Conservation (phyloP, 2,888 invertebrate species). For the Amphimallon solstitiale region DNA sequence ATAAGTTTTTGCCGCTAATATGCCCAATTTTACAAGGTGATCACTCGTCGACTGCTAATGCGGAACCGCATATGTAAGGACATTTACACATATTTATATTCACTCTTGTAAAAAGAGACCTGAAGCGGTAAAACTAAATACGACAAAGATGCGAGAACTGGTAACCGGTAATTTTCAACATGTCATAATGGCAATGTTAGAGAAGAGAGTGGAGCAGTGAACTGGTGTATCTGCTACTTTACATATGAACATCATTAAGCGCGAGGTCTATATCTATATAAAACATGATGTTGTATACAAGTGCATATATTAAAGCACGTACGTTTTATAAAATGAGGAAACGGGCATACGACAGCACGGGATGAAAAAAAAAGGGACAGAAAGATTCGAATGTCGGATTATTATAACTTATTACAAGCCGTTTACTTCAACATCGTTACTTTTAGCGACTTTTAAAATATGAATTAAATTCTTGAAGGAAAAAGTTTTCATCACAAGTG, state of each 20-base stretch:
- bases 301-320: conserved; percentile 31
- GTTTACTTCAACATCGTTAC: conserved; percentile 34
- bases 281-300: conserved; percentile 29
- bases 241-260: conserved; percentile 35
- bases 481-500: not conserved
- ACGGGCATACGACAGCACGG: no score
- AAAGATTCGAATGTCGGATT: conserved; percentile 24
- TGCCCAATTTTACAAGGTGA: no score
- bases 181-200: conserved; percentile 32
- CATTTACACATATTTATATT: conserved; percentile 1
- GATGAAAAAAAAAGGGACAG: conserved; percentile 17
- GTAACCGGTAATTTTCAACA: conserved; percentile 37
- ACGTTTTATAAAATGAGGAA: no score
- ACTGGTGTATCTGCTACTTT: conserved; percentile 29
- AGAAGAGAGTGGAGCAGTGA: conserved; percentile 30
- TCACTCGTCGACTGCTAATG: no score
- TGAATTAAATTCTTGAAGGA: conserved; percentile 14
- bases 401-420: conserved; percentile 36
- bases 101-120: conserved; percentile 3
- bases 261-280: conserved; percentile 32
- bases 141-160: conserved; percentile 34
- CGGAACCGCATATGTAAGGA: not conserved
- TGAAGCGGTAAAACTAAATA: conserved; percentile 19
- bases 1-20: no score
- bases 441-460: conserved; percentile 34